Evolutionary conservation across 2,888 invertebrate genomes (phyloP), one percentile per base, ranked within the genome.

Genomic region (Aspidapion aeneum): DNA sequence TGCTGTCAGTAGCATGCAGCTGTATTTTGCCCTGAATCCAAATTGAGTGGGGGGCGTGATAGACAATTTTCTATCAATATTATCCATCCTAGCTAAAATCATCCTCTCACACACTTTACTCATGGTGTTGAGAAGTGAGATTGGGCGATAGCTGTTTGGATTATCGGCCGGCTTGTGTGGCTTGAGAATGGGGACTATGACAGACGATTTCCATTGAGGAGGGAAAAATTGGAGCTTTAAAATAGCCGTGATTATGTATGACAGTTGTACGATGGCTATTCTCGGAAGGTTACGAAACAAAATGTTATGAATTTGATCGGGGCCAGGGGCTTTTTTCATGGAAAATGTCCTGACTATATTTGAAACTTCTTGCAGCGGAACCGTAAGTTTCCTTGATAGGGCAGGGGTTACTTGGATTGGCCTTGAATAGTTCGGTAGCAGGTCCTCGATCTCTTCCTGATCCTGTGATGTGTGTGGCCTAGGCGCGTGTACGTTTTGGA

Each of bases 121-220:
- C 9, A 58, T 16, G 22, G 58, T 12, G 18, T 58, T 58, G n/a
- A 58, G 58, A 3, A 58, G 18, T 9, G 9, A 48, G n/a, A 60
- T 18, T 61, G 56, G 17, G 20, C 49, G 12, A 57, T 59, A 21
- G 56, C 61, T 54, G 55, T 17, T 17, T 16, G 55, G 55, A 17
- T 16, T 12, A 18, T 12, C 17, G 18, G 55, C 12, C 9, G 16
- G 16, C 17, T 54, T 54, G 12, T 17, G 12, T 12, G 55, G 55
- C 17, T 54, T 54, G 18, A 9, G 18, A 16, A 54, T 54, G 9
- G 55, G 55, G 12, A 54, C n/a, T n/a, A n/a, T 3, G 18, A 56
- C 20, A 48, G 52, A 60, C 61, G 19, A 48, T 69, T 66, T 63
- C 72, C 73, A 21, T 21, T 62, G 1, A 68, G 65, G 5, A 74